Percentiles rank a stretch among this genome's conserved stretches.
Evolutionary conservation across 2,888 invertebrate species (phyloP).

Genomic region (Lasioglossum marginatum): DNA sequence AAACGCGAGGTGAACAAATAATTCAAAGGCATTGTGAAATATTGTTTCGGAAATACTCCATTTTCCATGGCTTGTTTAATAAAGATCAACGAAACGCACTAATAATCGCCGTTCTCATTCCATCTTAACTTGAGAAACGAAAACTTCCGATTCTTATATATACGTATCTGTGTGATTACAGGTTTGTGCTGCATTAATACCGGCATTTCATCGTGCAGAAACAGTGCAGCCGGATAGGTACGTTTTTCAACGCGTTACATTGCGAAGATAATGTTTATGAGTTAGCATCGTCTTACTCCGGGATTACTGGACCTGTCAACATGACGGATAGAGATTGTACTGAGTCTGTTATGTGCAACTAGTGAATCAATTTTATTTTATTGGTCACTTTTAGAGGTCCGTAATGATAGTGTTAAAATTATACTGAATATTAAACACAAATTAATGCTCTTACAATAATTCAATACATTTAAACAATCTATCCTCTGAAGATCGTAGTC

Average conservation of each 20-base stretch:
- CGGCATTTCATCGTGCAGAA: conserved; percentile 37
- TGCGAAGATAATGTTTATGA: background rate
- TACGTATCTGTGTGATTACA: conserved; percentile 32
- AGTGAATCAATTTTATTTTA: background rate
- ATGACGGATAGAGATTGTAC: background rate
- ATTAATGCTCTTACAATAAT: background rate
- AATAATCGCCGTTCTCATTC: background rate
- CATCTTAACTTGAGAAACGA: background rate
- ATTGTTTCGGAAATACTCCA: background rate
- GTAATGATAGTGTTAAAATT: too few species aligned
- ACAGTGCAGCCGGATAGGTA: conserved; percentile 46
- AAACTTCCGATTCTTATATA: background rate
- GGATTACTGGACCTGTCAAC: background rate
- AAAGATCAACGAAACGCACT: background rate
- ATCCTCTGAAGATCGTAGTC: too few species aligned
- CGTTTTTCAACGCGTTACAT: background rate
- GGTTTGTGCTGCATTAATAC: conserved; percentile 55
- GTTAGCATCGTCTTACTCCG: background rate
- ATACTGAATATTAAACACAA: too few species aligned
- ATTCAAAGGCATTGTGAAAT: background rate
- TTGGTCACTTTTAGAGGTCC: too few species aligned
- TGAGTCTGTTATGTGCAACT: background rate
- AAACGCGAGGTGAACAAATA: background rate
- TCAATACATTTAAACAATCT: too few species aligned
- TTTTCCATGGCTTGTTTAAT: background rate